Evolutionary conservation across 2,797 vertebrate species (phyloP), one percentile per base, ranked within the genome.

Genomic region (Ctenopoma kingsleyae): DNA sequence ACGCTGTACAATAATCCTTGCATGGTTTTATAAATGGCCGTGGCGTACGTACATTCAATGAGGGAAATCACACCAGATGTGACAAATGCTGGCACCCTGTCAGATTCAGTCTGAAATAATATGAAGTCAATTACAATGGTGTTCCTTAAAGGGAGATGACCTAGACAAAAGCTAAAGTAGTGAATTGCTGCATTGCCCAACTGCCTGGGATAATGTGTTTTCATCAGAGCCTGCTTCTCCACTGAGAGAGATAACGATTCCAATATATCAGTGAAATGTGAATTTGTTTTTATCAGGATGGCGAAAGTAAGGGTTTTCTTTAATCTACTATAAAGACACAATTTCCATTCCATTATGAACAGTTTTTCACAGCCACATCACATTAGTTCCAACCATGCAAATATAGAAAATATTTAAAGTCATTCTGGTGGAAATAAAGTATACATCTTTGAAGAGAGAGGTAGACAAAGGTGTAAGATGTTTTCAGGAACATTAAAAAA

Each of bases 211-310:
- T 81, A 80, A 82, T 74, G 52, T 81, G 52, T 81, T 85, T 81
- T 81, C 71, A 68, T 57, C 46, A 68, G 20, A 54, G 58, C 52
- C 49, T 36, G 65, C 54, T 55, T 65, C 76, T 74, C 49, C 48
- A 65, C n/a, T 55, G 36, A 48, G 74, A 77, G 56, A 68, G 48
- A 52, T 85, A 81, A 87, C 40, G 50, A 74, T 58, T 64, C 67
- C 60, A 67, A 83, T 84, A 78, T 66, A 82, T 87, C 73, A 78
- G 64, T 59, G 58, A 63, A 76, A 81, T 88, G 81, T 77, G 74
- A 86, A 79, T 89, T 79, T 73, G 82, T 82, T 89, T 57, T 69
- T 23, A 83, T 73, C 50, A 35, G 25, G n/a, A 46, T 51, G 57
- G 49, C 2, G 22, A 54, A 54, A 67, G 36, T 25, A 57, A 60